phyloP scores from a whole-genome alignment of 2,113 vertebrate species.

The Marmota flaviventris region DNA sequence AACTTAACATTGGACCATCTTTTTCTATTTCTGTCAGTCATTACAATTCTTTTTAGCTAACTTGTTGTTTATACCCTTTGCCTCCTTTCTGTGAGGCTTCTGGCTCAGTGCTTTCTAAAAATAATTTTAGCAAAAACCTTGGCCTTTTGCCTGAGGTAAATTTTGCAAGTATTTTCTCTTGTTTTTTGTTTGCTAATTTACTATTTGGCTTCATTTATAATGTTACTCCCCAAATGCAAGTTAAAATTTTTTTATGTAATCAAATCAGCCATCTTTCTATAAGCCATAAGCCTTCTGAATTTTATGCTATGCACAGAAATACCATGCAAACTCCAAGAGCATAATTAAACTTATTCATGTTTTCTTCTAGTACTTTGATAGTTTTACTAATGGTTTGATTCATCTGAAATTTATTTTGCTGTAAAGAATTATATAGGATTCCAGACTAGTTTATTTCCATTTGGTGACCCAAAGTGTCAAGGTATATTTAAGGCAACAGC shows the following conservation, averaged over 20 bases:
- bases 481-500: background rate
- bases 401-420: conserved; percentile 53
- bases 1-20: background rate
- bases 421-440: conserved; percentile 1
- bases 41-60: background rate
- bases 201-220: conserved; percentile 24
- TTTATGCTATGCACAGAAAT: background rate
- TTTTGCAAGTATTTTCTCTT: background rate
- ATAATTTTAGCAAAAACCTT: background rate
- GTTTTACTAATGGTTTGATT: conserved; percentile 17
- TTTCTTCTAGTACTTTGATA: background rate
- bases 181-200: background rate
- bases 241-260: background rate
- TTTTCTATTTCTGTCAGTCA: background rate
- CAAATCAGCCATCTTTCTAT: background rate
- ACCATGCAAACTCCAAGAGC: background rate
- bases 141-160: background rate
- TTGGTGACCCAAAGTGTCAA: background rate
- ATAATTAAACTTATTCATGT: background rate
- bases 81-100: background rate
- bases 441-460: background rate
- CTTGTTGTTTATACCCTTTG: background rate
- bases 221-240: background rate
- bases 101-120: background rate
- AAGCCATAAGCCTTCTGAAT: background rate